Base-by-base conservation (phyloP, 1,140 invertebrate species). In the Conus ventricosus region DNA sequence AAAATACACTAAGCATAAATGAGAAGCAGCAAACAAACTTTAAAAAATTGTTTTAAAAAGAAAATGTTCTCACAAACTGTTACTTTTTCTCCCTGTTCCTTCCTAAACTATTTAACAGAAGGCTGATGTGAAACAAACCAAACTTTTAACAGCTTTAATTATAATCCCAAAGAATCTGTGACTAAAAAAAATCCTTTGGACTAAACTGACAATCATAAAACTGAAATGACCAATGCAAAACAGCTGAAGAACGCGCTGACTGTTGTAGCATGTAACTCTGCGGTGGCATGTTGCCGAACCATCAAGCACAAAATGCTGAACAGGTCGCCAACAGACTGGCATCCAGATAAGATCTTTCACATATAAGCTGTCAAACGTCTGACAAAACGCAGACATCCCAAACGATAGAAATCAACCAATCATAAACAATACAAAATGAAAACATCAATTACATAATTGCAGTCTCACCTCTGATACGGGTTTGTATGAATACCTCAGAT, bases 391-490 rank as follows among this genome's bases (percentile, higher is more conserved):
- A 20, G 20, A 81, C 80, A 81, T 23, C 20, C 39, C 8, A 54
- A 54, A 20, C 80, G 1, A 39, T 8, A 6, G 23, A 78, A 81
- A 81, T 54, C 0, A 54, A 25, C 13, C 80, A 53, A 23, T 54
- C 80, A 81, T 51, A 81, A 54, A 81, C 20, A 13, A 25, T 13
- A 54, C 17, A 25, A 84, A 39, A 84, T 5, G 20, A 25, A 84
- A 23, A 84, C 57, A 84, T 54, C 25, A 27, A 27, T 54, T 54
- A 63, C 23, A 55, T 39, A 54, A 83, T 23, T 54, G 23, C 63
- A 63, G 23, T 84, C 82, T 84, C 55, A 84, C 82, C 82, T 84
- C 82, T 55, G 17, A 63, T n/a, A 17, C 4, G 7, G n/a, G 53
- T 7, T 84, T 53, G 8, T 39, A 84, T 23, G 13, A 39, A 15